These are phyloP conservation scores for Muscidifurax raptorellus DNA, from an alignment of 1,140 invertebrate species.

Conservation along the genomic window DNA sequence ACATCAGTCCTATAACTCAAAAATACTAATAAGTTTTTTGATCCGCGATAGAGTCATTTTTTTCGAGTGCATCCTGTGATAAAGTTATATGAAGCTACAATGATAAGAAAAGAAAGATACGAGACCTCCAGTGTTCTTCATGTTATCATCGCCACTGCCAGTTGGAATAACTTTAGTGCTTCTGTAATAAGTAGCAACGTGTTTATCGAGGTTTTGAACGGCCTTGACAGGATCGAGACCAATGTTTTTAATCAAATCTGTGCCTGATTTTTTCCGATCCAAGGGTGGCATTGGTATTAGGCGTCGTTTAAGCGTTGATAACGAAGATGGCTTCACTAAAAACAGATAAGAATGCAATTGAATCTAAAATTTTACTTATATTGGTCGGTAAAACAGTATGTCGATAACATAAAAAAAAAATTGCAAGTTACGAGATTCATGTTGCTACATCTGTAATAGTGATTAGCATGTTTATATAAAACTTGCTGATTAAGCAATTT, in stretches of 20 bases:
- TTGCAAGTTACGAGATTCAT: background rate
- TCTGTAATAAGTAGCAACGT: slow-evolving; percentile 54
- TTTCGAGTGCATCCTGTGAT: slow-evolving; percentile 33
- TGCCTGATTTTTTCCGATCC: slow-evolving; percentile 42
- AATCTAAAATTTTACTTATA: background rate
- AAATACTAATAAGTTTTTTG: background rate
- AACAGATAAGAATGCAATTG: background rate
- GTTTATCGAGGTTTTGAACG: slow-evolving; percentile 51
- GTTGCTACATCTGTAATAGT: too few relatives aligned
- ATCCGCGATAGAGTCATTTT: background rate
- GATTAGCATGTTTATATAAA: too few relatives aligned
- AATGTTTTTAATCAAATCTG: slow-evolving; percentile 23
- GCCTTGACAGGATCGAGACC: slow-evolving; percentile 45
- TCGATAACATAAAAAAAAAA: background rate
- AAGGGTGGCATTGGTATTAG: slow-evolving; percentile 65
- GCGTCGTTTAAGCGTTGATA: slow-evolving; percentile 55
- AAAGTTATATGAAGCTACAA: slow-evolving; percentile 6
- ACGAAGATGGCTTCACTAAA: slow-evolving; percentile 56
- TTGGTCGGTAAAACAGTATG: background rate
- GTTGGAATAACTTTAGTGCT: slow-evolving; percentile 56
- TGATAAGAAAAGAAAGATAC: slow-evolving; percentile 33
- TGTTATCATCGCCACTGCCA: slow-evolving; percentile 61
- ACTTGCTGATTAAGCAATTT: too few relatives aligned
- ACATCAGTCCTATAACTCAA: background rate
- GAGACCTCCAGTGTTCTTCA: slow-evolving; percentile 57